A percentile compares a stretch with the other conserved stretches of the same genome.
phyloP scores from a whole-genome alignment of 2,797 vertebrate species.

The Sylvia borin region DNA sequence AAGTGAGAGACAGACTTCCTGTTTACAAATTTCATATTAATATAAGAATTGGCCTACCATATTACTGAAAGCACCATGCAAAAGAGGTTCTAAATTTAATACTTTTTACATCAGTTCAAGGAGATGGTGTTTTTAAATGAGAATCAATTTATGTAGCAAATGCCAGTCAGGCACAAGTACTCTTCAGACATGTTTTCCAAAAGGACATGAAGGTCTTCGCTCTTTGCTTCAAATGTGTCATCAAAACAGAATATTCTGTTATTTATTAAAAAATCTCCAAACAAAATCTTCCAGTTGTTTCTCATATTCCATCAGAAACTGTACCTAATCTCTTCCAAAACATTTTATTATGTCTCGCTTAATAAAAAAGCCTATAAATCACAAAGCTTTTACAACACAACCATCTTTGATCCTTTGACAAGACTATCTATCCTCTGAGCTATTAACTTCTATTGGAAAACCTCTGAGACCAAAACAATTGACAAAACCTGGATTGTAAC shows the following conservation, averaged over 20 bases:
- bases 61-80: neutral
- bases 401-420: neutral
- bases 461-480: neutral
- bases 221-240: neutral
- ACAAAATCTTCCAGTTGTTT: neutral
- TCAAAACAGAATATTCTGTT: neutral
- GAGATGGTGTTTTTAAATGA: neutral
- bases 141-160: neutral
- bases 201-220: neutral
- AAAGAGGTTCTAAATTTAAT: neutral
- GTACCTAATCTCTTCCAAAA: neutral
- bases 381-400: neutral
- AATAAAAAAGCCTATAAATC: rapidly evolving
- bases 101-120: neutral
- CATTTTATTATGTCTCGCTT: neutral
- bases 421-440: neutral
- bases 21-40: neutral
- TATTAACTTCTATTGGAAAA: neutral
- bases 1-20: neutral
- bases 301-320: neutral
- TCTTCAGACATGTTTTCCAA: neutral
- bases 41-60: neutral
- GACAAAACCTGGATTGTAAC: neutral
- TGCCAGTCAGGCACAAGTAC: neutral
- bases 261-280: neutral